These are phyloP conservation scores for Busseola fusca DNA, from an alignment of 2,888 invertebrate species.

Conservation along the genomic window DNA sequence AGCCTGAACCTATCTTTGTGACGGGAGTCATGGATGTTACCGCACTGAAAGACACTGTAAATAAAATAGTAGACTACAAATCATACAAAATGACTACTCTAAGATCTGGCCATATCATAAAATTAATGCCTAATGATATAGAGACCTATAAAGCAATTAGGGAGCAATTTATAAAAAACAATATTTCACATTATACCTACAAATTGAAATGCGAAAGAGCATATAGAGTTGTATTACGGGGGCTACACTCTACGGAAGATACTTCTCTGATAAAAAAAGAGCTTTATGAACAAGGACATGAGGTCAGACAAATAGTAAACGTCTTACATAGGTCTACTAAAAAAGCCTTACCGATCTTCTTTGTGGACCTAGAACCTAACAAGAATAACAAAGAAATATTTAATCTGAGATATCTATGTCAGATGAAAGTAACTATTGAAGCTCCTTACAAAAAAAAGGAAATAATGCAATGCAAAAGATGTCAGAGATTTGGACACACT, in stretches of 20 bases:
- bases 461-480: slow-evolving; percentile 1
- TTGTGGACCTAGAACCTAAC: slow-evolving; percentile 3
- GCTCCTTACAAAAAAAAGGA: slow-evolving; percentile 1
- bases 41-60: too few species aligned
- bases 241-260: not conserved
- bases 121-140: too few species aligned
- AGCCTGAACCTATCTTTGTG: too few species aligned
- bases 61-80: too few species aligned
- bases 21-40: too few species aligned
- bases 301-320: not conserved
- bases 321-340: not conserved
- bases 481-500: not conserved
- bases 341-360: not conserved
- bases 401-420: too few species aligned
- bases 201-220: slow-evolving; percentile 4
- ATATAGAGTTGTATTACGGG: slow-evolving; percentile 1
- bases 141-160: too few species aligned
- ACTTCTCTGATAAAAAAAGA: not conserved
- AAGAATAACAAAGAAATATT: not conserved
- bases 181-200: not conserved
- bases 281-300: not conserved
- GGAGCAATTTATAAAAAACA: too few species aligned
- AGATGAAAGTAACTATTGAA: not conserved
- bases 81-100: too few species aligned
- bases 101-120: too few species aligned